Conservation (phyloP, 2,113 vertebrate genomes). For the human region DNA sequence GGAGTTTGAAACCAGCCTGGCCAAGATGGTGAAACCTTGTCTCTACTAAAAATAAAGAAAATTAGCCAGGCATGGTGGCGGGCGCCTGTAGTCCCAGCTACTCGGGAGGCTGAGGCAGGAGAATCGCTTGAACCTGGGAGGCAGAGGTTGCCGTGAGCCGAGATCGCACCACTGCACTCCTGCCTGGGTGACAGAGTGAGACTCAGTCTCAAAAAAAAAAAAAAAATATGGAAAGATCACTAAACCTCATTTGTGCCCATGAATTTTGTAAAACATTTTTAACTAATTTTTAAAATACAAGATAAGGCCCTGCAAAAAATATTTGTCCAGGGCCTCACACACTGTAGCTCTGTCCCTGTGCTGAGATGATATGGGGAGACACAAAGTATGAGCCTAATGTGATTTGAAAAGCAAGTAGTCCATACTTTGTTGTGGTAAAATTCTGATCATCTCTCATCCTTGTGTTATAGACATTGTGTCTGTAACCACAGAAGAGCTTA, state of each 20-base stretch:
- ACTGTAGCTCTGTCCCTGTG: background rate
- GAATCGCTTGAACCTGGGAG: too few species aligned
- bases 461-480: background rate
- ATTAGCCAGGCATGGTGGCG: too few species aligned
- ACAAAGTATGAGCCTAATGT: background rate
- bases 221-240: background rate
- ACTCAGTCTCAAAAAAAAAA: too few species aligned
- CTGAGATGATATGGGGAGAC: background rate
- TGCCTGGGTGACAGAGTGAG: too few species aligned
- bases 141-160: too few species aligned
- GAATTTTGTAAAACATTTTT: background rate
- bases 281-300: background rate
- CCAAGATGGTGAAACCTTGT: too few species aligned
- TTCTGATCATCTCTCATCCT: background rate
- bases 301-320: background rate
- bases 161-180: too few species aligned
- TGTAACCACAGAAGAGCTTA: background rate
- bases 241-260: background rate
- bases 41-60: too few species aligned
- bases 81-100: too few species aligned
- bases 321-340: background rate
- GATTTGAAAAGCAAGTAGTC: background rate
- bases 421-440: background rate
- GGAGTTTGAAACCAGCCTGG: too few species aligned
- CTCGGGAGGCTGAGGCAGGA: too few species aligned